Evolutionary conservation across 1,140 invertebrate species (phyloP).

Genomic region (Drosophila kurseongensis): DNA sequence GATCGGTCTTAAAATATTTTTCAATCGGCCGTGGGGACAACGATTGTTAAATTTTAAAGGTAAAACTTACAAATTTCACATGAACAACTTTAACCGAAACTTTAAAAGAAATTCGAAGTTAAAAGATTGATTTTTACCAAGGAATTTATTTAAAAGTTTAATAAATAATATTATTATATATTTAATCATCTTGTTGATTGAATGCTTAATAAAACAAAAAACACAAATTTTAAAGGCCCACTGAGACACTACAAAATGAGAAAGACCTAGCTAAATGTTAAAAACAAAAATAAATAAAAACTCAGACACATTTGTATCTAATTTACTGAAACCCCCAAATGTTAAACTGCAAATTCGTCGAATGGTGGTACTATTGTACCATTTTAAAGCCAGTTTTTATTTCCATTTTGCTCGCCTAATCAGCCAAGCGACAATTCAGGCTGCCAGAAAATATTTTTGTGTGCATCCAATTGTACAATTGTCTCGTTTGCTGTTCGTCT

Average conservation of each 20-base stretch:
- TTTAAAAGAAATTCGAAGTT: too few relatives aligned
- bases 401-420: constrained; percentile 19
- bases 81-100: too few relatives aligned
- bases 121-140: too few relatives aligned
- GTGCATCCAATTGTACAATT: constrained; percentile 50
- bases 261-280: too few relatives aligned
- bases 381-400: constrained; percentile 9
- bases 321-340: neutral
- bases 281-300: neutral
- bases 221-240: too few relatives aligned
- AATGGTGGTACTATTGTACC: neutral
- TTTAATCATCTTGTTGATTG: too few relatives aligned
- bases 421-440: constrained; percentile 26
- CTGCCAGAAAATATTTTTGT: constrained; percentile 46
- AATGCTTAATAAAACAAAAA: too few relatives aligned
- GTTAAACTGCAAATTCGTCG: neutral
- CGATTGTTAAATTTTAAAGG: constrained; percentile 15
- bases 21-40: constrained; percentile 1
- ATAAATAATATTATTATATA: too few relatives aligned
- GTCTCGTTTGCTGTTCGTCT: constrained; percentile 56
- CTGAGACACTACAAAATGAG: too few relatives aligned
- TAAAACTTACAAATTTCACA: too few relatives aligned
- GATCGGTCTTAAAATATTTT: constrained; percentile 52
- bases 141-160: too few relatives aligned
- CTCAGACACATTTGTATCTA: neutral